A percentile compares a stretch with the other conserved stretches of the same genome.
Evolutionary conservation across 1,140 invertebrate genomes (phyloP).

Genomic region (Drosophila bifasciata): DNA sequence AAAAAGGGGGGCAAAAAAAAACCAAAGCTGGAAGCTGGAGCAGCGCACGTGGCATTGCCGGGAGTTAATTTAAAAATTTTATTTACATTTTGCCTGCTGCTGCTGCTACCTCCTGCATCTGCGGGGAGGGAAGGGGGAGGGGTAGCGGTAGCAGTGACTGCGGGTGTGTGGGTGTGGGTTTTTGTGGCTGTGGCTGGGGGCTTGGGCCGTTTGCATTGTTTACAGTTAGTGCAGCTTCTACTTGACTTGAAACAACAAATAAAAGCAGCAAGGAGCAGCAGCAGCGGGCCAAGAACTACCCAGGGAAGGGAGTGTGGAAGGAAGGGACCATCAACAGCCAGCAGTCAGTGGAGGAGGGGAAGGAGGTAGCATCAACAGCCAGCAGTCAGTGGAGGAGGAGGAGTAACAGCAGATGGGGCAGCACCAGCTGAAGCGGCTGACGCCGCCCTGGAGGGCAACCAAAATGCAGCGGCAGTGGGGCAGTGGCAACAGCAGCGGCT

Average conservation of each 20-base stretch:
- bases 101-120: slow-evolving; percentile 26
- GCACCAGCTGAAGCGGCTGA: slow-evolving; percentile 54
- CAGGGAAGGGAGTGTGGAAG: not conserved
- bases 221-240: slow-evolving; percentile 77
- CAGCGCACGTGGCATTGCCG: slow-evolving; percentile 55
- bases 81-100: slow-evolving; percentile 76
- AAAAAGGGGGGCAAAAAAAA: not conserved
- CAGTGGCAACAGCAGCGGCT: slow-evolving; percentile 35
- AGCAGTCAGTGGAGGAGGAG: no score
- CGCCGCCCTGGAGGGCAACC: slow-evolving; percentile 41
- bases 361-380: no score
- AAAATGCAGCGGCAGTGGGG: not conserved
- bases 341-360: no score
- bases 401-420: not conserved
- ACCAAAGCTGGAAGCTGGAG: no score
- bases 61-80: slow-evolving; percentile 74
- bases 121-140: slow-evolving; percentile 4
- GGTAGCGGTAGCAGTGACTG: slow-evolving; percentile 15
- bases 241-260: slow-evolving; percentile 72
- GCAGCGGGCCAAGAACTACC: slow-evolving; percentile 26
- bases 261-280: slow-evolving; percentile 13
- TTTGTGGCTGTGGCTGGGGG: slow-evolving; percentile 11
- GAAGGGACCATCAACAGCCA: no score
- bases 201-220: slow-evolving; percentile 62
- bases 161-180: slow-evolving; percentile 2